Evolutionary conservation across 2,797 vertebrate genomes (phyloP), one percentile per base, ranked within the genome.

Genomic region (Lepus townsendii): DNA sequence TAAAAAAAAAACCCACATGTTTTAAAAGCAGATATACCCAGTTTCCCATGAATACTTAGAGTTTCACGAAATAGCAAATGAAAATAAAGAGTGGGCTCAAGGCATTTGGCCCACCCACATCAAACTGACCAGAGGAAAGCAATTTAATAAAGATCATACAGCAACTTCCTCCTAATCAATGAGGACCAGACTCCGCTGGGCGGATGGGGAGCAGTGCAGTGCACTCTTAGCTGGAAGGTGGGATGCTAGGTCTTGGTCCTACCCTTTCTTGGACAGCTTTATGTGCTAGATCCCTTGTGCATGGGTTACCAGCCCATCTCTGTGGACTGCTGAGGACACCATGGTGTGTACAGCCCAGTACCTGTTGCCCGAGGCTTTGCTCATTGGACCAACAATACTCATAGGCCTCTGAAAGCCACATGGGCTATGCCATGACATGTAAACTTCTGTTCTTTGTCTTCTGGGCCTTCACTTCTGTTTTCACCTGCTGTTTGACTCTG

Each of bases 31-130:
- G 75, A 89, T 96, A 79, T 91, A 78, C 75, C 88, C 52, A 93
- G 32, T 93, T 94, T 80, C 78, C 88, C 27, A 54, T 35, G 62
- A 76, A 69, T 78, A 77, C n/a, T 88, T 93, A 62, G 76, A 92
- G 47, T 63, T 95, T 92, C 80, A 71, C 38, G 63, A 91, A 94
- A 83, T 5, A 79, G 77, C 19, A 66, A 66, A 72, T 71, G 32
- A 75, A 84, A 93, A 68, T 71, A 78, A 94, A 94, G 26, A 66
- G 2, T 24, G 24, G 72, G 5, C 72, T 42, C 22, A 93, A 71
- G 52, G n/a, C 35, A 20, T 35, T 65, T n/a, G 82, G 17, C 68
- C 54, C 42, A 38, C 7, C 47, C 57, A 76, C 83, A 68, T n/a
- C 27, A 71, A 73, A 42, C 62, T 90, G 68, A 65, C n/a, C 72